Conservation (phyloP, 2,797 vertebrate genomes). For the Bucorvus abyssinicus region DNA sequence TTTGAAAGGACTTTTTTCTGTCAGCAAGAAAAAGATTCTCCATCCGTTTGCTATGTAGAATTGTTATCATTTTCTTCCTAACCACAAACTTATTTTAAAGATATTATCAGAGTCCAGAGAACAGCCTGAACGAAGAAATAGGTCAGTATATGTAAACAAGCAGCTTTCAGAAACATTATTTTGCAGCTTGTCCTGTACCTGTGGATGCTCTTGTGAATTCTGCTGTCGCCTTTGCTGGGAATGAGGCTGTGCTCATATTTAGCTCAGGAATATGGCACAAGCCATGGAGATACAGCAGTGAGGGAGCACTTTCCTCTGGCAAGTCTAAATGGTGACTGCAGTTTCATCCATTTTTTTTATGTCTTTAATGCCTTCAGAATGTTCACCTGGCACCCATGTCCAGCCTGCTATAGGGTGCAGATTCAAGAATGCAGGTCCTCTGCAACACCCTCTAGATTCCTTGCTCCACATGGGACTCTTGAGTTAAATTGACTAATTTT, state of each 20-base stretch:
- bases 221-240: neutral
- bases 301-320: neutral
- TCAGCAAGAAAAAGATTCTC: neutral
- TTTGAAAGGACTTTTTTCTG: neutral
- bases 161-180: neutral
- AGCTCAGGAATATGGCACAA: neutral
- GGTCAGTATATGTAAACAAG: neutral
- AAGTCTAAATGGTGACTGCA: neutral
- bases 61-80: neutral
- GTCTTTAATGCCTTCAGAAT: neutral
- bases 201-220: neutral
- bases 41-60: neutral
- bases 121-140: neutral
- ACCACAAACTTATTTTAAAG: neutral
- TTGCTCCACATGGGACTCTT: neutral
- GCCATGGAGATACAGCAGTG: neutral
- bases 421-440: neutral
- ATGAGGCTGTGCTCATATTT: neutral
- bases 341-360: neutral
- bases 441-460: neutral
- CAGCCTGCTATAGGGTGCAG: neutral
- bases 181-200: constrained; percentile 2
- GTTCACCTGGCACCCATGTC: neutral
- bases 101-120: neutral
- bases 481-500: neutral